phyloP scores from a whole-genome alignment of 1,140 invertebrate species.

The Drosophila biarmipes region DNA sequence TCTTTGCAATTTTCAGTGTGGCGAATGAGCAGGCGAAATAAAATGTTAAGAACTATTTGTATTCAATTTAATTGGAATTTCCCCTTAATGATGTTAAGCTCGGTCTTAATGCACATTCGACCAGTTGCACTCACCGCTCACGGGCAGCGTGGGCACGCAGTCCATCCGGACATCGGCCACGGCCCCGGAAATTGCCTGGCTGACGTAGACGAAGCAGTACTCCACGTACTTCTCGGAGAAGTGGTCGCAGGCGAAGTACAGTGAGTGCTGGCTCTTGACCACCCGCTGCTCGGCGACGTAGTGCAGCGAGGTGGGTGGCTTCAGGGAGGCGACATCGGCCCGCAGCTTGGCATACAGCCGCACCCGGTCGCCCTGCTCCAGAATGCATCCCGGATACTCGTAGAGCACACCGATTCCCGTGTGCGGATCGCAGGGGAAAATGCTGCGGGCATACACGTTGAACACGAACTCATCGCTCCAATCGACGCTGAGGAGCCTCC shows the following conservation, averaged over 20 bases:
- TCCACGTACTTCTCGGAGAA: conserved; percentile 92
- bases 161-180: conserved; percentile 92
- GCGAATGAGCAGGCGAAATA: not conserved
- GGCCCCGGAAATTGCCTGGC: conserved; percentile 91
- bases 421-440: conserved; percentile 91
- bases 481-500: conserved; percentile 88
- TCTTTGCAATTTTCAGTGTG: not conserved
- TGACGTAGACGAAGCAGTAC: conserved; percentile 94
- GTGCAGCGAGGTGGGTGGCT: conserved; percentile 86
- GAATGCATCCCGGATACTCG: conserved; percentile 92
- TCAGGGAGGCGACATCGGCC: conserved; percentile 88
- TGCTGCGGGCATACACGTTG: conserved; percentile 91
- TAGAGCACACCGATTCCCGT: conserved; percentile 90
- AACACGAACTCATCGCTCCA: conserved; percentile 93
- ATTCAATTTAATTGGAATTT: conserved; percentile 9
- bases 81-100: conserved; percentile 2
- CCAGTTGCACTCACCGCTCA: conserved; percentile 87
- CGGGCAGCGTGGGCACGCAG: conserved; percentile 91
- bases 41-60: not conserved
- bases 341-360: conserved; percentile 89
- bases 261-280: conserved; percentile 88
- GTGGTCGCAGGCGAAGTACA: conserved; percentile 92
- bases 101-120: not conserved
- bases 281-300: conserved; percentile 88
- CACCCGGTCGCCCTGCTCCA: conserved; percentile 90